Conservation (phyloP, 2,888 invertebrate genomes). For the Dicyrtoma fusca region DNA sequence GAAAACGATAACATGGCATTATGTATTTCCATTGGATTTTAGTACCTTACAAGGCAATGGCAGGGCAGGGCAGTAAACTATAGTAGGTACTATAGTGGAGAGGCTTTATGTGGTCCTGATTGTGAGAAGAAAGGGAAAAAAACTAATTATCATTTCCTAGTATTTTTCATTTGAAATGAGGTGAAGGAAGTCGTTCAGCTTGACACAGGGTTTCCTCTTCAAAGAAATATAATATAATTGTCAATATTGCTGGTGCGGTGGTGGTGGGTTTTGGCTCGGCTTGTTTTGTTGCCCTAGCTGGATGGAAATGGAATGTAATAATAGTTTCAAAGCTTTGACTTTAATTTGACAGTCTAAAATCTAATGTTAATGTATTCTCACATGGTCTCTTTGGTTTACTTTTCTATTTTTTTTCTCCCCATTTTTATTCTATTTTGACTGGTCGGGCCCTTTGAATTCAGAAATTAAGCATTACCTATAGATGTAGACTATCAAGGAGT, state of each 20-base stretch:
- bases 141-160: constrained; percentile 44
- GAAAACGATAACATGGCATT: too few relatives aligned
- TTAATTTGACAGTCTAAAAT: not conserved
- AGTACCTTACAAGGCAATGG: too few relatives aligned
- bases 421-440: constrained; percentile 1
- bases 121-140: constrained; percentile 26
- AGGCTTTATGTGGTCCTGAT: too few relatives aligned
- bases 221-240: constrained; percentile 23
- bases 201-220: constrained; percentile 28
- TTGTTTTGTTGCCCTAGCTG: too few relatives aligned
- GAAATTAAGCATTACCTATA: too few relatives aligned
- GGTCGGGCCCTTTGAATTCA: not conserved
- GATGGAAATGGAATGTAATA: constrained; percentile 21
- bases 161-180: constrained; percentile 41
- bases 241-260: constrained; percentile 10
- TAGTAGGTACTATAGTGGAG: too few relatives aligned
- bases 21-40: too few relatives aligned
- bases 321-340: not conserved
- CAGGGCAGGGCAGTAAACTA: too few relatives aligned
- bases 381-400: not conserved
- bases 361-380: constrained; percentile 17
- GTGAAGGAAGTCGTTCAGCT: constrained; percentile 33
- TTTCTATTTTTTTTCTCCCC: not conserved
- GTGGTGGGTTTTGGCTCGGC: too few relatives aligned
- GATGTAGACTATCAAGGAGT: too few relatives aligned